phyloP scores from a whole-genome alignment of 2,113 vertebrate species.

The Stictonetta naevosa region DNA sequence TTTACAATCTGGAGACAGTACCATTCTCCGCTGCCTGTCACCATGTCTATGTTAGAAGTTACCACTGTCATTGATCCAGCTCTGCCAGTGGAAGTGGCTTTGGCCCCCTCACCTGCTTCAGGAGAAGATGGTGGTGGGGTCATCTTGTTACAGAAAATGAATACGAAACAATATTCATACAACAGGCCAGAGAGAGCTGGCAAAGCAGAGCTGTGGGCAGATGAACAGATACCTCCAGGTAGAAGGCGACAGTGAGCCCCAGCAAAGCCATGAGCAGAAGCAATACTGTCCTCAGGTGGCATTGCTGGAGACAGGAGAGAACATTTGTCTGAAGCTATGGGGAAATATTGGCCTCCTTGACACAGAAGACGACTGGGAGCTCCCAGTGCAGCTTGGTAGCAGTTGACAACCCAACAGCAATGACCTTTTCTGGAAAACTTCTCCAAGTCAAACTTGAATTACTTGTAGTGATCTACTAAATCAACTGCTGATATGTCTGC shows the following conservation, averaged over 20 bases:
- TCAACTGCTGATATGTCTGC: background rate
- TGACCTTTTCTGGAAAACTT: background rate
- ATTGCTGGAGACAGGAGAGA: background rate
- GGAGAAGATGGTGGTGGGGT: background rate
- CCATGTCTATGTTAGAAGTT: background rate
- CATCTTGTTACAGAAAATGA: background rate
- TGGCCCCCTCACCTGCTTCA: background rate
- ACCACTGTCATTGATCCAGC: background rate
- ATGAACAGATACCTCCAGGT: background rate
- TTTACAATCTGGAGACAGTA: background rate
- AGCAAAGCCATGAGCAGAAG: background rate
- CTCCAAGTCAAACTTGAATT: background rate
- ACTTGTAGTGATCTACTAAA: background rate
- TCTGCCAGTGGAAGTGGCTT: background rate
- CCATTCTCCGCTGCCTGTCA: background rate
- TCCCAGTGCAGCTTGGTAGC: background rate
- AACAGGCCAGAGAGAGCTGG: background rate
- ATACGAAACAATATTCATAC: background rate
- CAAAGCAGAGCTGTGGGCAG: background rate
- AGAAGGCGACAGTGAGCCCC: background rate
- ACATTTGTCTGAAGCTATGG: background rate
- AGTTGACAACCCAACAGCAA: background rate
- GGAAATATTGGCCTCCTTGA: background rate
- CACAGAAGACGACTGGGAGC: background rate
- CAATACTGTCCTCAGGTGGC: background rate